Base-by-base conservation (phyloP, 2,797 vertebrate genomes). In the Leucoraja ocellata region DNA sequence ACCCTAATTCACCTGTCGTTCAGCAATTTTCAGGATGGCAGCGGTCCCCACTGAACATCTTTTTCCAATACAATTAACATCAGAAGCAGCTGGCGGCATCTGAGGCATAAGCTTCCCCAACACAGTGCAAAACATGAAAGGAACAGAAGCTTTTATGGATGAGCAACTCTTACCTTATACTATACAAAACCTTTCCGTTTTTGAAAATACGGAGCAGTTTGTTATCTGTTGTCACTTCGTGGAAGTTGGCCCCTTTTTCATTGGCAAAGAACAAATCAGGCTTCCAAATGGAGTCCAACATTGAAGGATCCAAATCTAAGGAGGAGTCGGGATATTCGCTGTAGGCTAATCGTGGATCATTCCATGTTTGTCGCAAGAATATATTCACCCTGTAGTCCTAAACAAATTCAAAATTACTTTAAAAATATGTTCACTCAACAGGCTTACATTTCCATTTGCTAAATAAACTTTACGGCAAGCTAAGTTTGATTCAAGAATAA, bases 321-420 rank as follows among this genome's bases (percentile, higher is more conserved):
- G 98, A 99, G 93, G 98, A 98, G 94, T 99, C 99, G 0, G 98
- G 98, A 94, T 99, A 99, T 96, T 99, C 98, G 0, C 98, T 99
- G 94, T 99, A 99, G 32, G 98, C 97, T 95, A 99, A 96, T 54
- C 99, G 97, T 25, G 98, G 98, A 94, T 99, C 99, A 46, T 99
- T 99, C 99, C 99, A 99, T 94, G 98, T 98, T 96, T 99, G 99
- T 94, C 99, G 97, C 96, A 99, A 97, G 97, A 99, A 99, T 97
- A 99, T 99, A 95, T 99, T 99, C 96, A 99, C 98, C 96, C 99
- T 97, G 96, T 99, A 99, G 96, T 99, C 99, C 99, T 99, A 97
- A 58, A 94, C 96, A 97, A 97, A 97, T 90, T 94, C 78, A 39
- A 54, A 92, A 54, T 74, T 92, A 54, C 28, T 73, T 92, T 74